Evolutionary conservation across 1,140 invertebrate genomes (phyloP).

Genomic region (Heterodera carotae): DNA sequence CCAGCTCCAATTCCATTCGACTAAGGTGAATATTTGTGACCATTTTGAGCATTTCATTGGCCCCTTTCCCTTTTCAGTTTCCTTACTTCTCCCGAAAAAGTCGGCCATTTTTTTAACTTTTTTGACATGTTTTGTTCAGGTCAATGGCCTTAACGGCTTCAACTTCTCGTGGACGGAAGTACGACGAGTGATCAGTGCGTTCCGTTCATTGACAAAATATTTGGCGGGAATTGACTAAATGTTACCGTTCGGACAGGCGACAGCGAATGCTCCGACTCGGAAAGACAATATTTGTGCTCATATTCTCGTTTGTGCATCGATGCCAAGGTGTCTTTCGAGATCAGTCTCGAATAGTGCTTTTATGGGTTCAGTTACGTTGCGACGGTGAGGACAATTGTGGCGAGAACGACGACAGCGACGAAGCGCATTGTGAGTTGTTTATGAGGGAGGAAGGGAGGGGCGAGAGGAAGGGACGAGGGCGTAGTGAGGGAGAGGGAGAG

Average conservation of each 20-base stretch:
- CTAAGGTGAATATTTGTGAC: conserved; percentile 46
- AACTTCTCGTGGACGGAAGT: conserved; percentile 66
- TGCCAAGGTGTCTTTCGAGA: conserved; percentile 18
- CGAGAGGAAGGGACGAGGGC: no score
- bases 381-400: conserved; percentile 63
- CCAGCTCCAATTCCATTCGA: conserved; percentile 54
- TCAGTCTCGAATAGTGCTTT: background rate
- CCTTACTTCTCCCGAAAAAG: conserved; percentile 40
- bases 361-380: conserved; percentile 45
- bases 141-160: conserved; percentile 62
- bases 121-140: conserved; percentile 40
- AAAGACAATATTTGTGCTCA: conserved; percentile 57
- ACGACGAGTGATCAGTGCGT: conserved; percentile 30
- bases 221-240: background rate
- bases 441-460: background rate
- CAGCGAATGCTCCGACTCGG: conserved; percentile 45
- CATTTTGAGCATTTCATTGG: background rate
- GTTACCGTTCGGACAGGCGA: conserved; percentile 41
- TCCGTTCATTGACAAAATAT: conserved; percentile 26
- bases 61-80: conserved; percentile 42
- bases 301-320: conserved; percentile 64
- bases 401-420: conserved; percentile 63
- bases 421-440: conserved; percentile 60
- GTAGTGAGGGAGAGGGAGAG: no score
- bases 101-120: conserved; percentile 29